phyloP scores from a whole-genome alignment of 1,140 invertebrate species.

The Copidosoma floridanum region DNA sequence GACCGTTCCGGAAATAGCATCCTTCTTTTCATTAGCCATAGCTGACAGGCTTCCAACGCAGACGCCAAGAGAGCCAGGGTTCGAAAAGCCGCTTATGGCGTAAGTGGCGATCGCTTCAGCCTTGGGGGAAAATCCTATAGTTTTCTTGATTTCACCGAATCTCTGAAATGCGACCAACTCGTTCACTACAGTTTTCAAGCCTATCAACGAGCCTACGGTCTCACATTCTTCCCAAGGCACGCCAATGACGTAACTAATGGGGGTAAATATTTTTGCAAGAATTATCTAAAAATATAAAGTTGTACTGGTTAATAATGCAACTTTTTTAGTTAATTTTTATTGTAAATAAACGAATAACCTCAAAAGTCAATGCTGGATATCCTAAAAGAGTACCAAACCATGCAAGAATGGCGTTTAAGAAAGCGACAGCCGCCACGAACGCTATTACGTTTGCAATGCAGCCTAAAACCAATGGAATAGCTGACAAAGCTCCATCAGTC shows the following conservation, averaged over 20 bases:
- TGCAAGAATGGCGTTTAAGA: conserved; percentile 73
- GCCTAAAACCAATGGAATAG: conserved; percentile 75
- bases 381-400: conserved; percentile 80
- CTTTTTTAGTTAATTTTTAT: no score
- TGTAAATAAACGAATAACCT: conserved; percentile 55
- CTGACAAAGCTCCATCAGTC: conserved; percentile 77
- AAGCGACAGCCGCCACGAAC: conserved; percentile 81
- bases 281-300: conserved; percentile 59
- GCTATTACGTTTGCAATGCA: conserved; percentile 89
- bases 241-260: conserved; percentile 76
- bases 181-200: conserved; percentile 84
- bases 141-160: conserved; percentile 65
- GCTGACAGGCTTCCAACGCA: conserved; percentile 76
- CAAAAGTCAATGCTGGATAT: conserved; percentile 51
- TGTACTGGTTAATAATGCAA: conserved; percentile 8
- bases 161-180: conserved; percentile 86
- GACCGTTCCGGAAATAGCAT: conserved; percentile 68
- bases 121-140: conserved; percentile 60
- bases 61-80: conserved; percentile 85
- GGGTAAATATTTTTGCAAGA: conserved; percentile 83
- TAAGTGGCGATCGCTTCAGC: conserved; percentile 84
- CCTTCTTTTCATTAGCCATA: conserved; percentile 73
- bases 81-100: conserved; percentile 92
- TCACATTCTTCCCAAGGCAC: conserved; percentile 75
- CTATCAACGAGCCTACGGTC: conserved; percentile 76